phyloP scores from a whole-genome alignment of 2,888 invertebrate species.

The Keiferia lycopersicella region DNA sequence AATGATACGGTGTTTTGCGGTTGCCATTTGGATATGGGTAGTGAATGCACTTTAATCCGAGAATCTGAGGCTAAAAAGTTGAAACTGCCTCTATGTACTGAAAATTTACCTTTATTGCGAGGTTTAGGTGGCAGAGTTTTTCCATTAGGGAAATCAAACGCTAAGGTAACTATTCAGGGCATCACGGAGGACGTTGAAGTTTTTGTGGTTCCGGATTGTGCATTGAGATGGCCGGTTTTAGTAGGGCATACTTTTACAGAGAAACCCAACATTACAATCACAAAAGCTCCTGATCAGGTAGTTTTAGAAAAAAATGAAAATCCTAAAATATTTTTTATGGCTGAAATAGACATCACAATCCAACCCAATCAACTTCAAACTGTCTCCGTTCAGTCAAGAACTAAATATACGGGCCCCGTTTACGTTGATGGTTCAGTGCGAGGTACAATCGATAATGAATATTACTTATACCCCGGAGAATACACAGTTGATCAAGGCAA shows the following conservation, averaged over 20 bases:
- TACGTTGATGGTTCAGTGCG: slow-evolving; percentile 17
- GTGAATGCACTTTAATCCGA: no score
- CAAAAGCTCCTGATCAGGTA: background rate
- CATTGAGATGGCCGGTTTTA: background rate
- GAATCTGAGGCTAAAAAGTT: no score
- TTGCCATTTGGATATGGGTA: no score
- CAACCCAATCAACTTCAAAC: background rate
- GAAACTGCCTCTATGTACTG: no score
- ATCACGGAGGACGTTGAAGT: background rate
- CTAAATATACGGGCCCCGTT: background rate
- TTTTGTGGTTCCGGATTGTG: background rate
- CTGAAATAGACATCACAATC: background rate
- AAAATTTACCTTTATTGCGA: background rate
- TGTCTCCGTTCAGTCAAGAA: background rate
- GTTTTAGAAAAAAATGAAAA: background rate
- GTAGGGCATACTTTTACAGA: slow-evolving; percentile 3
- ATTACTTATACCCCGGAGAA: slow-evolving; percentile 6
- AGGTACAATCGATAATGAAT: background rate
- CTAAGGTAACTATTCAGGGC: background rate
- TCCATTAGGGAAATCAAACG: background rate
- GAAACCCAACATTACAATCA: background rate
- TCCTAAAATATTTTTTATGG: background rate
- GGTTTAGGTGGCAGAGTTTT: background rate
- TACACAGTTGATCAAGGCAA: background rate
- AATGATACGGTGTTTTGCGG: no score